phyloP scores from a whole-genome alignment of 2,797 vertebrate species.

The Channallabes apus region DNA sequence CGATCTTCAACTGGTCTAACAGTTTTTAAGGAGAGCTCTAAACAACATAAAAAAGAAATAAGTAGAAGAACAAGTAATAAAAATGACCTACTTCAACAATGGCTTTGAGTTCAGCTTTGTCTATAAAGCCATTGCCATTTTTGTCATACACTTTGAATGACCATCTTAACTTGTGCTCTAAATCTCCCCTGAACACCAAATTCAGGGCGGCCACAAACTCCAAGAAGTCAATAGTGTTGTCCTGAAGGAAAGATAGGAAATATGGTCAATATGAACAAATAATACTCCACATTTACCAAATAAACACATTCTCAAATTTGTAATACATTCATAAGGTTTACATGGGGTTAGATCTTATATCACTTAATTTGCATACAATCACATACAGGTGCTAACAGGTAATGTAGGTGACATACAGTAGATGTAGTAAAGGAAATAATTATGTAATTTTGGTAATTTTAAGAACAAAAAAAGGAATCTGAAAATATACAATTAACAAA shows the following conservation, averaged over 20 bases:
- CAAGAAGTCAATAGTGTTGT: conserved; percentile 62
- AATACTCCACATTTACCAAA: neutral
- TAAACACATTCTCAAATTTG: neutral
- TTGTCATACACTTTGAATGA: conserved; percentile 65
- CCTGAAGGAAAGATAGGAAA: conserved; percentile 48
- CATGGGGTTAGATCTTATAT: neutral
- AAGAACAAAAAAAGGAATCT: neutral
- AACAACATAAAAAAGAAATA: neutral
- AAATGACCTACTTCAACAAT: conserved; percentile 71
- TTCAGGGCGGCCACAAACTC: conserved; percentile 63
- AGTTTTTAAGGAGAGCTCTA: neutral
- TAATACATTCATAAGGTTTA: neutral
- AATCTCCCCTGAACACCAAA: conserved; percentile 59
- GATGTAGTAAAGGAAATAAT: neutral
- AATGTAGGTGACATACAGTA: no score
- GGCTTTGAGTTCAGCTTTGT: conserved; percentile 60
- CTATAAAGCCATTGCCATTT: conserved; percentile 59
- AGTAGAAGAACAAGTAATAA: neutral
- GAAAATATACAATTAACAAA: neutral
- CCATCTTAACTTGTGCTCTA: conserved; percentile 62
- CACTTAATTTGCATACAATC: neutral
- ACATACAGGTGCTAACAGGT: no score
- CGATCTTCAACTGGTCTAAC: neutral
- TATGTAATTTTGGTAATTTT: neutral
- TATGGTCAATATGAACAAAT: neutral